A percentile compares a stretch with the other conserved stretches of the same genome.
Conservation (phyloP, 1,140 invertebrate genomes). For the Sipha flava region DNA sequence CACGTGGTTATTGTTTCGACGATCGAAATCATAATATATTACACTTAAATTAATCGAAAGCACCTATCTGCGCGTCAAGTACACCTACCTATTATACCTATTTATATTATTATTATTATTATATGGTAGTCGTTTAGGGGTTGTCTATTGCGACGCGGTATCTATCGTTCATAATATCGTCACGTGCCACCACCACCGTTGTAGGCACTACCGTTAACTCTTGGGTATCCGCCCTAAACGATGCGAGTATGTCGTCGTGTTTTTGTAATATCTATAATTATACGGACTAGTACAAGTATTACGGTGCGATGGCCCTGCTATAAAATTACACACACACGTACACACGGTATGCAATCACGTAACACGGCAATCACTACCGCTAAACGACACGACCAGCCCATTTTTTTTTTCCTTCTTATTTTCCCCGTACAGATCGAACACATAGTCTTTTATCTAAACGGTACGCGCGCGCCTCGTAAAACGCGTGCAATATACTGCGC, state of each 20-base stretch:
- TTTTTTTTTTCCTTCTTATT: constrained; percentile 5
- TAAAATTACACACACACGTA: neutral
- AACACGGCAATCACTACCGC: constrained; percentile 16
- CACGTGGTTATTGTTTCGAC: no score
- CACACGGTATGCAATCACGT: neutral
- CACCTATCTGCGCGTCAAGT: neutral
- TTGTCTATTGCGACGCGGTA: neutral
- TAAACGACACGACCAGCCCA: constrained; percentile 16
- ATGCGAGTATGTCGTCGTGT: neutral
- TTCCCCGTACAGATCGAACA: neutral
- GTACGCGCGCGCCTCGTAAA: neutral
- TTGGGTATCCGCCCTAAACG: constrained; percentile 18
- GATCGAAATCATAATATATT: neutral
- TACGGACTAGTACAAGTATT: neutral
- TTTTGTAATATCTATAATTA: constrained; percentile 21
- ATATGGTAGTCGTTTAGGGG: no score
- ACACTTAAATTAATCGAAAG: neutral
- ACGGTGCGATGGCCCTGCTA: neutral
- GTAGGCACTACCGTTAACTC: neutral
- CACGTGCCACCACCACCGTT: neutral
- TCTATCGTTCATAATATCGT: neutral
- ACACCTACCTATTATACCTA: neutral
- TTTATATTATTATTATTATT: no score
- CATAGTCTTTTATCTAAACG: neutral
- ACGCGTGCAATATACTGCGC: neutral